Evolutionary conservation across 2,888 invertebrate genomes (phyloP), one percentile per base, ranked within the genome.

Genomic region (Amphipyra tragopoginis): DNA sequence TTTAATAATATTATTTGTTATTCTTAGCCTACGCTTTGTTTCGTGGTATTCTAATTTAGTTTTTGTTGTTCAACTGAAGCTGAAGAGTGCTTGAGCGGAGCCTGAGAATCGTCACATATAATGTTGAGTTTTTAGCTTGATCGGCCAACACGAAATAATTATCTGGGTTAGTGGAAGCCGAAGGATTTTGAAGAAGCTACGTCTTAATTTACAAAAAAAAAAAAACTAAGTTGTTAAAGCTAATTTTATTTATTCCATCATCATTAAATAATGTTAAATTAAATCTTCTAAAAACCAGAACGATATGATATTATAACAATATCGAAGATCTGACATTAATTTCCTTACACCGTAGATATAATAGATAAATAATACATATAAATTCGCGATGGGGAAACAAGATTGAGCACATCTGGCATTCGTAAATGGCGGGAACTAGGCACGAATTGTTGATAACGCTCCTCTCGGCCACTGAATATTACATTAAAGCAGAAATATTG

Each of bases 381-480:
- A 68, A 51, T 73, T 68, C 73, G 40, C 60, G 72, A 72, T 72
- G 63, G 48, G 1, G 39, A 43, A 70, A 57, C 59, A 44, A 74
- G 75, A 74, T 74, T 70, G 58, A 70, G 66, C 72, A 70, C 74
- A 70, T 58, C 74, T 73, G 61, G 70, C 53, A 65, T 54, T 65
- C 60, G 55, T 57, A 59, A 63, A 74, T 42, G 57, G 56, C 51
- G 44, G 43, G 44, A 62, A 54, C 56, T 39, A 58, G 53, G 60
- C 69, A 72, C 71, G 74, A 75, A 67, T 71, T 54, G 63, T 67
- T 71, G 74, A 74, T 74, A 74, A 64, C 58, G 50, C 54, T 67
- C 47, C 64, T 50, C 59, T 52, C 44, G 33, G 39, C 61, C 51
- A 42, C 45, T 67, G 71, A 75, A 75, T 75, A 69, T 75, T 75